These are phyloP conservation scores for Choloepus didactylus DNA, from an alignment of 2,797 vertebrate species.

Conservation along the genomic window DNA sequence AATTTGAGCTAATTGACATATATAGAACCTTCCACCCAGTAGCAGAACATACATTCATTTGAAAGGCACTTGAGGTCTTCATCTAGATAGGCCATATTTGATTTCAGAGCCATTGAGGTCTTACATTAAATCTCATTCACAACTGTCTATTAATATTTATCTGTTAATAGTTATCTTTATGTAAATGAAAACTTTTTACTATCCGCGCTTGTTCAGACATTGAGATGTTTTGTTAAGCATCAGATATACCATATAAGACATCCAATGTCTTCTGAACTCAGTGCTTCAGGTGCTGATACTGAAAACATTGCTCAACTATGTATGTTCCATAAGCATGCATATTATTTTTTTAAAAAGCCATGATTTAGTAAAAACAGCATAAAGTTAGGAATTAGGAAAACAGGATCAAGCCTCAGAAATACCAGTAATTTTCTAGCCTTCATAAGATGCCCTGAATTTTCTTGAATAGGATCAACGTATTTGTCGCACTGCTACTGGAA, in stretches of 20 bases:
- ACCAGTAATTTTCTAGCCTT: neutral
- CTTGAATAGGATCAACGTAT: neutral
- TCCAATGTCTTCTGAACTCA: neutral
- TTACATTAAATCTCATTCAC: neutral
- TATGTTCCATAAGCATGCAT: neutral
- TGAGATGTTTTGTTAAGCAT: neutral
- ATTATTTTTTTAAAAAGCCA: neutral
- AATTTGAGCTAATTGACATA: neutral
- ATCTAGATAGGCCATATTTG: neutral
- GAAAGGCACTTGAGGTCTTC: fast-evolving
- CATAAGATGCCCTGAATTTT: neutral
- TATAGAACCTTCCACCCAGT: neutral
- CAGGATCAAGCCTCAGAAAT: neutral
- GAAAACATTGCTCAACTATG: neutral
- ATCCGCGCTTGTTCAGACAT: neutral
- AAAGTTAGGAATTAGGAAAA: neutral
- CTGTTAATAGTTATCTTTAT: neutral
- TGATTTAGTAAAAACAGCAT: neutral
- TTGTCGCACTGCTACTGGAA: neutral
- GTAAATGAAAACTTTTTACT: neutral
- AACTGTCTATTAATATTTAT: neutral
- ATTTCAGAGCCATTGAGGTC: neutral
- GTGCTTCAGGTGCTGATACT: neutral
- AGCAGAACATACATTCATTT: neutral
- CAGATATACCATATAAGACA: neutral